Base-by-base conservation (phyloP, 1,140 invertebrate genomes). In the honey bee (Apis mellifera) region DNA sequence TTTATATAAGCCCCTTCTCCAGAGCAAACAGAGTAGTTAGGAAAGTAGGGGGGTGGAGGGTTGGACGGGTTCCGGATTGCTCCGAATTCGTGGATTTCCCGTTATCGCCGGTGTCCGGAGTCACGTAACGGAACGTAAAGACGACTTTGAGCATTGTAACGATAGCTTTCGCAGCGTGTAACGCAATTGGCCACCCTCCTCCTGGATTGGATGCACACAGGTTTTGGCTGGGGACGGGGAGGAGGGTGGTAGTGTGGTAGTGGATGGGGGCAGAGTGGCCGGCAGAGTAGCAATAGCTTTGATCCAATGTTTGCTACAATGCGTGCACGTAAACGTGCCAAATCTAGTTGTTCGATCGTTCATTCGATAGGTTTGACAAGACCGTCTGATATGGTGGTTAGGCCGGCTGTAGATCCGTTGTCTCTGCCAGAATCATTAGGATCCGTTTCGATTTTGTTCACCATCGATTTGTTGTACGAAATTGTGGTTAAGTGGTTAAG, bases 291-390 rank as follows among this genome's bases (percentile, higher is more conserved):
- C 75, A 68, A 88, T 84, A 81, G 83, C 83, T 84, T 84, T 84
- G 83, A 81, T 84, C 83, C 83, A 76, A 77, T 84, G 82, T 82
- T 86, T 81, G 82, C 81, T 86, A 79, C 76, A 79, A 82, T 84
- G 74, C 83, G 86, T 79, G 81, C 84, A 86, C 70, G 78, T 68
- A 86, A 86, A 87, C 78, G 81, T 77, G 75, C 77, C 76, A 85
- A 89, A 89, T 84, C 83, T 73, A 80, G 68, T 86, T 87, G 87
- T 88, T 82, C 83, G 84, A 86, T 90, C 88, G 81, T 73, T 82
- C 82, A 76, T 87, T 84, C 84, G 82, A 80, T 75, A 64, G 85
- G 66, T 80, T 83, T 59, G 78, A 83, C 76, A 60, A 76, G 21
- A 57, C 60, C 32, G 54, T 75, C 59, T 59, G 78, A 78, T 77